Percentiles rank a stretch among this genome's conserved stretches.
Evolutionary conservation across 2,797 vertebrate genomes (phyloP).

Genomic region (Pristis pectinata): DNA sequence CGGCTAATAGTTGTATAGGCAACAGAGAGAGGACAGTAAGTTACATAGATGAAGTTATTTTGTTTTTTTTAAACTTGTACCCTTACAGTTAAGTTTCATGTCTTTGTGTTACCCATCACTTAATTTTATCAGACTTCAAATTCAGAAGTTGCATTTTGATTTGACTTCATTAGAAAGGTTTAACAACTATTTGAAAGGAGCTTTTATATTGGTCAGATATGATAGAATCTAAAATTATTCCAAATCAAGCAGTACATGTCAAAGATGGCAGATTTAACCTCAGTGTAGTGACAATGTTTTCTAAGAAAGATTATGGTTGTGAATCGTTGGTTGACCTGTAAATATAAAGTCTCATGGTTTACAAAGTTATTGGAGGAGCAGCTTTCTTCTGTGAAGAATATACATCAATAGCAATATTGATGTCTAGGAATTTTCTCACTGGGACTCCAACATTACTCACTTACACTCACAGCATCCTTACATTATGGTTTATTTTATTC

Average conservation of each 20-base stretch:
- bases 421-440: neutral
- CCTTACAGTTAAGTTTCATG: neutral
- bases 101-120: conserved; percentile 17
- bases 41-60: conserved; percentile 5
- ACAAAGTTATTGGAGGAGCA: neutral
- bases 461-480: neutral
- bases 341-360: neutral
- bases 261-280: neutral
- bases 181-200: neutral
- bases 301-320: neutral
- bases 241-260: neutral
- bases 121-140: neutral
- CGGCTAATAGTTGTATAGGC: conserved; percentile 58
- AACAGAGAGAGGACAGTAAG: neutral
- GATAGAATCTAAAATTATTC: neutral
- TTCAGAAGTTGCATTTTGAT: neutral
- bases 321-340: neutral
- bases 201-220: neutral
- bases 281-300: too few species aligned
- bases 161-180: neutral
- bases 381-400: neutral
- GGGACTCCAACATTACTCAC: neutral
- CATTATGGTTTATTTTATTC: neutral
- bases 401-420: neutral
- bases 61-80: neutral